Evolutionary conservation across 2,797 vertebrate genomes (phyloP).

Genomic region (Lates japonicus): DNA sequence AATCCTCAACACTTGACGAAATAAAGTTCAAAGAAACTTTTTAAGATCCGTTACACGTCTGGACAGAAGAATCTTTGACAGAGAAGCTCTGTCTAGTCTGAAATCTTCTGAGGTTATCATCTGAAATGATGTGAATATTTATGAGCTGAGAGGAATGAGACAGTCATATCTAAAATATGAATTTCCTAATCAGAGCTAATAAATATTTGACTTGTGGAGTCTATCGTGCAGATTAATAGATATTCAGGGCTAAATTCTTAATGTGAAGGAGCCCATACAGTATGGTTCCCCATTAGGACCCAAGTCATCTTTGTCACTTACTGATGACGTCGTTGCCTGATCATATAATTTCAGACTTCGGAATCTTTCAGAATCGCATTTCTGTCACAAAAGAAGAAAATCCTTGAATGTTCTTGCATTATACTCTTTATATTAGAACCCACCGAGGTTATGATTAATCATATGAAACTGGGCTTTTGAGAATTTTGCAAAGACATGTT

Average conservation of each 20-base stretch:
- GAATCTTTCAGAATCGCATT: no score
- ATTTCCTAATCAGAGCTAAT: slow-evolving; percentile 89
- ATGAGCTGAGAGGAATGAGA: slow-evolving; percentile 82
- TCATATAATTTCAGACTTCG: slow-evolving; percentile 53
- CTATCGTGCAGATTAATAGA: slow-evolving; percentile 87
- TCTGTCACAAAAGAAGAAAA: slow-evolving; percentile 30
- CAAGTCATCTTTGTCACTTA: slow-evolving; percentile 80
- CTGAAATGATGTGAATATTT: slow-evolving; percentile 85
- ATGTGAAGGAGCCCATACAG: slow-evolving; percentile 80
- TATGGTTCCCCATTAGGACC: slow-evolving; percentile 79
- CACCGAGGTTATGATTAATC: background rate
- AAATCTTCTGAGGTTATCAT: slow-evolving; percentile 81
- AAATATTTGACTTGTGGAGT: slow-evolving; percentile 89
- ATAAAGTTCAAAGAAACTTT: slow-evolving; percentile 75
- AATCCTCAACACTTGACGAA: slow-evolving; percentile 34
- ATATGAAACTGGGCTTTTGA: background rate
- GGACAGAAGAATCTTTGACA: slow-evolving; percentile 74
- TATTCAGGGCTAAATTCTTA: slow-evolving; percentile 87
- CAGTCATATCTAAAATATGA: slow-evolving; percentile 88
- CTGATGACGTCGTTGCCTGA: slow-evolving; percentile 51
- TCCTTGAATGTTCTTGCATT: slow-evolving; percentile 7
- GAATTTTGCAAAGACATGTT: background rate
- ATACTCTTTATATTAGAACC: slow-evolving; percentile 8
- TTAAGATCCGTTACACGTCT: slow-evolving; percentile 66
- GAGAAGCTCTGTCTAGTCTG: slow-evolving; percentile 71